phyloP scores from a whole-genome alignment of 2,888 invertebrate genomes.

The Phoenoteleia sp. region DNA sequence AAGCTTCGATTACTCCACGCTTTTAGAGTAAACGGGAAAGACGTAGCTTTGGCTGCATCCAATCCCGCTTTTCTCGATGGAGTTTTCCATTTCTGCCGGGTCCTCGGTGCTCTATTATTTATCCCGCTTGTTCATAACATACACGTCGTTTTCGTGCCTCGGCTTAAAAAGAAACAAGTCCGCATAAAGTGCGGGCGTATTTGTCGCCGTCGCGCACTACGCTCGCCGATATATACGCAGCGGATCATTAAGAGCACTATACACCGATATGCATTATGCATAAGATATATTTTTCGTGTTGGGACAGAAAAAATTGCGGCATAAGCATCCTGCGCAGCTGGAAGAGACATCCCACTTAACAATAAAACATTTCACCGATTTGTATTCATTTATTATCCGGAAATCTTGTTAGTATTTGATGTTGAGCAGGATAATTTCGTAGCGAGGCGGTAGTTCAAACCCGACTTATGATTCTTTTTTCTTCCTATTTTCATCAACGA shows the following conservation, averaged over 20 bases:
- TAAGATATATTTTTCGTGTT: conserved; percentile 48
- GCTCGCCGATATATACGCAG: conserved; percentile 25
- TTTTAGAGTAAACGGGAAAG: conserved; percentile 70
- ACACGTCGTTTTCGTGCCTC: conserved; percentile 37
- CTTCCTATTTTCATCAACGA: too few relatives aligned
- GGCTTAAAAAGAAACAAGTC: conserved; percentile 36
- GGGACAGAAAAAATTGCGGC: conserved; percentile 21
- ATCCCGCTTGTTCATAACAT: conserved; percentile 49
- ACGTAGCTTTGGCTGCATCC: conserved; percentile 74
- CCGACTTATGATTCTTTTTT: too few relatives aligned
- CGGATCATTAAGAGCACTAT: conserved; percentile 55
- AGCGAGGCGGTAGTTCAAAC: too few relatives aligned
- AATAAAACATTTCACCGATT: background rate
- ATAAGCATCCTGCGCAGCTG: background rate
- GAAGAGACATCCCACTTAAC: too few relatives aligned
- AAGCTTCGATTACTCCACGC: conserved; percentile 74
- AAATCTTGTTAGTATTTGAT: too few relatives aligned
- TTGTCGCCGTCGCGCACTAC: conserved; percentile 31
- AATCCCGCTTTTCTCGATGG: conserved; percentile 79
- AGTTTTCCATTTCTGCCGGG: conserved; percentile 77
- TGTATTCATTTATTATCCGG: too few relatives aligned
- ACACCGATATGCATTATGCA: conserved; percentile 52
- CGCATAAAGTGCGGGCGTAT: conserved; percentile 37
- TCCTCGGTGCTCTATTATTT: conserved; percentile 54
- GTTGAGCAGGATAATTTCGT: too few relatives aligned